Conservation (phyloP, 2,797 vertebrate species). For the Chrysocyon brachyurus region DNA sequence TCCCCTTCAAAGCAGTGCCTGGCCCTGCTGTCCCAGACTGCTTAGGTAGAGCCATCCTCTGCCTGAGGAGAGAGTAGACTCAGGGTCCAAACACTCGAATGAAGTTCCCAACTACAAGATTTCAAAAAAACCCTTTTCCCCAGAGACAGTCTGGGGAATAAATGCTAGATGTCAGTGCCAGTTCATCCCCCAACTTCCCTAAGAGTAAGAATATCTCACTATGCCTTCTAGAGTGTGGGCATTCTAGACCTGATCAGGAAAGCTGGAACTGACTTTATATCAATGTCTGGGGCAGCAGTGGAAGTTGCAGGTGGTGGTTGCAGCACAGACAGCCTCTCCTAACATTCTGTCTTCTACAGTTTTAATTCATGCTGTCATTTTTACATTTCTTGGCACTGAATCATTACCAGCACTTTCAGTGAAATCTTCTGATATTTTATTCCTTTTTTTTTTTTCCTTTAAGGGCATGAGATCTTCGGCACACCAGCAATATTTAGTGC, state of each 20-base stretch:
- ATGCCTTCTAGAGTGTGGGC: neutral
- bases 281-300: neutral
- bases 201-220: neutral
- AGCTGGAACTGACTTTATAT: neutral
- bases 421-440: conserved; percentile 56
- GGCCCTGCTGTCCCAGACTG: neutral
- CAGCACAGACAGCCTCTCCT: neutral
- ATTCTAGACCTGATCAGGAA: neutral
- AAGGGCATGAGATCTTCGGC: conserved; percentile 18
- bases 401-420: conserved; percentile 55
- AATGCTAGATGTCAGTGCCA: neutral
- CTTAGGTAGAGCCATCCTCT: neutral
- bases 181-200: neutral
- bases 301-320: neutral
- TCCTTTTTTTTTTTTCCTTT: neutral
- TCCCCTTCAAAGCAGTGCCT: neutral
- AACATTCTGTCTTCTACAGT: conserved; percentile 27
- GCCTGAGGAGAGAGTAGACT: neutral
- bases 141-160: neutral
- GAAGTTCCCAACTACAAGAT: neutral
- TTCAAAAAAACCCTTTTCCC: neutral
- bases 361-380: conserved; percentile 59
- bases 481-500: neutral
- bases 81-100: neutral
- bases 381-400: conserved; percentile 56